Conservation (phyloP, 2,797 vertebrate species). For the Rhodeus uyekii region DNA sequence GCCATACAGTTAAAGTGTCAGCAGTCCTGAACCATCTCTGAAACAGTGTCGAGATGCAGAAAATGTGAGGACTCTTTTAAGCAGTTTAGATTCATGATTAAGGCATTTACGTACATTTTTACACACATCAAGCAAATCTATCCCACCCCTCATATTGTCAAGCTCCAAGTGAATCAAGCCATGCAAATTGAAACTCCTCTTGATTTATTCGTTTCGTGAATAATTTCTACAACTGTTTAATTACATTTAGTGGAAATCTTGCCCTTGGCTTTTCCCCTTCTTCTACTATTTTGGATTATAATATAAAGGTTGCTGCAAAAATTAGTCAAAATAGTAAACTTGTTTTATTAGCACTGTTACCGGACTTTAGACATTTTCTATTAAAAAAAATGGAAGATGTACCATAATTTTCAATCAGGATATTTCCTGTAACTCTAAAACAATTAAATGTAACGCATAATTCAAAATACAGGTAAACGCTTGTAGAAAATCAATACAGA, state of each 20-base stretch:
- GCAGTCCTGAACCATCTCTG: conserved; percentile 61
- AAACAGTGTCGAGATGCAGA: conserved; percentile 64
- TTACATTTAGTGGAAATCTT: neutral
- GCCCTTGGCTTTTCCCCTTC: neutral
- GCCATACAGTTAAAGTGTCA: conserved; percentile 66
- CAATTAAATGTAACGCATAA: neutral
- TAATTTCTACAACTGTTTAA: neutral
- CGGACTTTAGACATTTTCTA: neutral
- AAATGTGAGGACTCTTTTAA: conserved; percentile 62
- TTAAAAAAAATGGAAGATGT: neutral
- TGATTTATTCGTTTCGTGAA: conserved; percentile 67
- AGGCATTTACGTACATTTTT: conserved; percentile 68
- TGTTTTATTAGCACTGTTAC: too few species aligned
- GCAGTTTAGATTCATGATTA: conserved; percentile 71
- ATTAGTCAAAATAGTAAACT: neutral
- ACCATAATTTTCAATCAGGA: neutral
- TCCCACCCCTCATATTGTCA: conserved; percentile 66
- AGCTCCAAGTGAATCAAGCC: conserved; percentile 73
- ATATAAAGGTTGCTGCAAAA: neutral
- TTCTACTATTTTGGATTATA: neutral
- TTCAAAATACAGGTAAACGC: neutral
- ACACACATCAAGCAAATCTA: conserved; percentile 77
- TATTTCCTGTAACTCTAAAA: neutral
- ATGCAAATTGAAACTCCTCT: conserved; percentile 72
- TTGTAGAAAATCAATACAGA: neutral